Conservation (phyloP, 2,797 vertebrate species). For the Acipenser transmontanus region DNA sequence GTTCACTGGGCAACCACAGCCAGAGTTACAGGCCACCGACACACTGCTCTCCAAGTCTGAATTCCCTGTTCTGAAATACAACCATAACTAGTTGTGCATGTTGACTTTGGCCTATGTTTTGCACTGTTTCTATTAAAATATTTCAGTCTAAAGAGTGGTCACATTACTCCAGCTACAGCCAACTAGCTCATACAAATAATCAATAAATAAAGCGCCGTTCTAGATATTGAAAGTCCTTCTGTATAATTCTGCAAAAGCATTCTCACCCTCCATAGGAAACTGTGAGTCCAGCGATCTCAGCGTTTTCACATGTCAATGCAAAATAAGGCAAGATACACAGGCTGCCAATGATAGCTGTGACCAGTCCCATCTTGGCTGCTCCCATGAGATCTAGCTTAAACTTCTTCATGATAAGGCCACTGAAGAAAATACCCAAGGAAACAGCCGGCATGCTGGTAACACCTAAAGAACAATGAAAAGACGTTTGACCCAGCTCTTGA, state of each 20-base stretch:
- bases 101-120: too few relatives aligned
- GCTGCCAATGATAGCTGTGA: neutral
- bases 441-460: conserved; percentile 12
- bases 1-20: conserved; percentile 50
- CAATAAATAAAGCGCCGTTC: too few relatives aligned
- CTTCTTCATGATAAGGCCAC: conserved; percentile 12
- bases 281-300: conserved; percentile 1
- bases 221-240: too few relatives aligned
- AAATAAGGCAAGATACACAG: neutral
- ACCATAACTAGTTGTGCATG: too few relatives aligned
- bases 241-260: too few relatives aligned
- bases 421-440: conserved; percentile 13
- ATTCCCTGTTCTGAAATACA: too few relatives aligned
- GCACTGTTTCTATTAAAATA: too few relatives aligned
- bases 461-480: neutral
- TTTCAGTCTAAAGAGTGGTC: too few relatives aligned
- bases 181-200: too few relatives aligned
- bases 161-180: too few relatives aligned
- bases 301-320: conserved; percentile 1
- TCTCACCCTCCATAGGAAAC: conserved; percentile 4
- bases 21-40: conserved; percentile 48
- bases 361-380: neutral
- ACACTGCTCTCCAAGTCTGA: conserved; percentile 5
- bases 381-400: conserved; percentile 4
- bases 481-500: too few relatives aligned